Evolutionary conservation across 2,113 vertebrate genomes (phyloP), one percentile per base, ranked within the genome.

Genomic region (Phalacrocorax aristotelis): DNA sequence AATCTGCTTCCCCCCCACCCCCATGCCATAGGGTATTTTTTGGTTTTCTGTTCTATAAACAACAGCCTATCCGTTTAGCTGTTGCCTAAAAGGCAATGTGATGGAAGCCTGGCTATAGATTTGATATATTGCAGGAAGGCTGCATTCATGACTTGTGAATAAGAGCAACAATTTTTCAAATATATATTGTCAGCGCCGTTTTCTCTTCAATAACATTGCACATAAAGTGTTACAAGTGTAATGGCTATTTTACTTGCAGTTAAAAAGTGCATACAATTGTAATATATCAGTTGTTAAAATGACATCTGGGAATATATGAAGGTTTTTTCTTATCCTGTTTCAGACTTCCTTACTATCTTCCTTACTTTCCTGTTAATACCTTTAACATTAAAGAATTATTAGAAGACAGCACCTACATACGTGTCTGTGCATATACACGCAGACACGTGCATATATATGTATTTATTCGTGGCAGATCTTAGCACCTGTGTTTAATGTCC

Each of bases 181-280:
- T 95, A 77, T 96, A 97, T 96, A 97, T 96, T 93, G 96, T 96
- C 97, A 96, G 93, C 97, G 89, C 93, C 23, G 4, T 96, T 97
- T 98, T 96, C 95, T 96, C 65, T 97, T 91, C 97, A 96, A 96
- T 98, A 97, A 97, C 97, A 86, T 26, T 89, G 78, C 92, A 84
- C 94, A 93, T 98, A 97, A 98, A 97, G 96, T 78, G 89, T 97
- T 98, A 97, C 97, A 95, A 97, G 95, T 95, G 95, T 97, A 97
- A 98, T 96, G 97, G 97, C 95, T 97, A 92, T 97, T 98, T 98
- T 97, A 97, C 93, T 98, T 94, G 66, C 95, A 91, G 94, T 97
- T 98, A 97, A 97, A 98, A 97, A 94, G 93, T 95, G 90, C 95
- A 91, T 97, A 85, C 94, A 97, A 95, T 95, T 93, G 91, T 90